A percentile compares a stretch with the other conserved stretches of the same genome.
Conservation (phyloP, 2,797 vertebrate species). For the Periophthalmus magnuspinnatus region DNA sequence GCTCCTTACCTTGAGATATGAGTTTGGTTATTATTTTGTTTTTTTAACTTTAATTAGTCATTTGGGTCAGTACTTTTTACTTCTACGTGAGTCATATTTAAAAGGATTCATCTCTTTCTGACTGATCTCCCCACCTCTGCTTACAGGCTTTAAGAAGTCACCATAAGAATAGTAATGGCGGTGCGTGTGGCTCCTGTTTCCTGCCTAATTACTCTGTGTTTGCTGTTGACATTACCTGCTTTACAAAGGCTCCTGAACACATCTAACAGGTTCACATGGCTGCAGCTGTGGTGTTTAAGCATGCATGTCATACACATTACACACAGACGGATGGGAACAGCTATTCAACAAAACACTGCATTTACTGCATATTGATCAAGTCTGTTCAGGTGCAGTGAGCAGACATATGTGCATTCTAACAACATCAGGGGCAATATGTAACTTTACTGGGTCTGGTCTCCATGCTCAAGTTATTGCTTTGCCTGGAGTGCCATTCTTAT, state of each 20-base stretch:
- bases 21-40: too few relatives aligned
- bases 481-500: too few relatives aligned
- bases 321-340: neutral
- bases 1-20: too few relatives aligned
- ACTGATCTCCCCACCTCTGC: neutral
- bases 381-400: neutral
- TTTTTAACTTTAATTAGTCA: neutral
- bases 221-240: constrained; percentile 48
- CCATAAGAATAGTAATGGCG: constrained; percentile 2
- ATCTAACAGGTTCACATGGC: constrained; percentile 20
- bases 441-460: too few relatives aligned
- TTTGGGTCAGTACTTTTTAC: neutral
- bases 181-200: constrained; percentile 23
- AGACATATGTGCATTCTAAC: too few relatives aligned
- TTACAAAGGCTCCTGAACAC: constrained; percentile 23
- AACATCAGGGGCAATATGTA: too few relatives aligned
- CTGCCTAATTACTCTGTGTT: constrained; percentile 59
- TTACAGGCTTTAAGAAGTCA: constrained; percentile 1
- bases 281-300: constrained; percentile 15
- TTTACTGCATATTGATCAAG: neutral
- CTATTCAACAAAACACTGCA: neutral
- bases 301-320: neutral
- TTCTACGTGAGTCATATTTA: neutral
- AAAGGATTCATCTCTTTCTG: neutral
- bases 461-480: too few relatives aligned